These are phyloP conservation scores for Mythimna lalbum DNA, from an alignment of 2,888 invertebrate genomes.

Conservation along the genomic window DNA sequence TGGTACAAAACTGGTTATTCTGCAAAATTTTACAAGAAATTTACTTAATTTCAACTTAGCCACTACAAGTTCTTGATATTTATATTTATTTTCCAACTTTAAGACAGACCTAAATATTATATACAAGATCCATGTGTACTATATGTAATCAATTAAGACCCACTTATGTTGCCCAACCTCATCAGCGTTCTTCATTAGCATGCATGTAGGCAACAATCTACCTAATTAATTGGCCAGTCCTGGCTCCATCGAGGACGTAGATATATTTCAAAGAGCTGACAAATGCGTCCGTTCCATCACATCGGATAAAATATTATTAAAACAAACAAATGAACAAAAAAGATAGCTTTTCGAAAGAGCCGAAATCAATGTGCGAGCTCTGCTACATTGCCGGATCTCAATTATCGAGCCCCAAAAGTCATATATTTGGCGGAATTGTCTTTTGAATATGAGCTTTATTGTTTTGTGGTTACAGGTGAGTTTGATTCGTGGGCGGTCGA, in stretches of 20 bases:
- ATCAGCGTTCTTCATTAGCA: slow-evolving; percentile 85
- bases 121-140: slow-evolving; percentile 16
- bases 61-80: not conserved
- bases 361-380: slow-evolving; percentile 90
- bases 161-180: slow-evolving; percentile 65
- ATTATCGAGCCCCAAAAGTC: slow-evolving; percentile 64
- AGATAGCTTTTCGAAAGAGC: slow-evolving; percentile 88
- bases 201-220: slow-evolving; percentile 79
- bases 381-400: slow-evolving; percentile 79
- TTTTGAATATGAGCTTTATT: slow-evolving; percentile 58
- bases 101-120: not conserved
- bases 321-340: slow-evolving; percentile 90
- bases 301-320: slow-evolving; percentile 90
- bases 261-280: slow-evolving; percentile 88
- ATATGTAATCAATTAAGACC: slow-evolving; percentile 31
- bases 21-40: not conserved
- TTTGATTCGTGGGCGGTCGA: slow-evolving; percentile 64
- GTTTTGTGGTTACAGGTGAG: slow-evolving; percentile 39
- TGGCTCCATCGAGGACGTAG: slow-evolving; percentile 79
- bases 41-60: not conserved
- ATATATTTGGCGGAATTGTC: slow-evolving; percentile 41
- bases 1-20: not conserved
- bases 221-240: slow-evolving; percentile 86
- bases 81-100: not conserved
- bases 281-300: slow-evolving; percentile 90